Evolutionary conservation across 2,888 invertebrate species (phyloP).

Genomic region (Pyrgus malvae): DNA sequence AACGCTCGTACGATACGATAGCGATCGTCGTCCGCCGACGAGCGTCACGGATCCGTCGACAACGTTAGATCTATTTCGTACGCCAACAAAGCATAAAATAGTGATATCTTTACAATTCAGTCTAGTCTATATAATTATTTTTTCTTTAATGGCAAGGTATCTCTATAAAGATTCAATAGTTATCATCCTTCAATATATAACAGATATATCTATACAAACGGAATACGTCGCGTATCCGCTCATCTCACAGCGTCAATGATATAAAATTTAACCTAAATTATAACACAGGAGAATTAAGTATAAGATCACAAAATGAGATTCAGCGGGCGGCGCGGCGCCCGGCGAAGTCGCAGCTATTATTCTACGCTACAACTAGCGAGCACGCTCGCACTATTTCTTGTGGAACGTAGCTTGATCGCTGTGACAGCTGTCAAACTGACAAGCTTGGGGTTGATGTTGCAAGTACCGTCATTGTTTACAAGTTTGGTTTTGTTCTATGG

Average conservation of each 20-base stretch:
- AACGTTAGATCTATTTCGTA: conserved; percentile 73
- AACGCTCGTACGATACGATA: conserved; percentile 61
- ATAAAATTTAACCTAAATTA: conserved; percentile 82
- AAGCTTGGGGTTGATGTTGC: too few relatives aligned
- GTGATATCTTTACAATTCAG: conserved; percentile 81
- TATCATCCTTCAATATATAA: conserved; percentile 75
- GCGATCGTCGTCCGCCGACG: conserved; percentile 51
- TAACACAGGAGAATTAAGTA: conserved; percentile 83
- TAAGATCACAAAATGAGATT: conserved; percentile 83
- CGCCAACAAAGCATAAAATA: conserved; percentile 81
- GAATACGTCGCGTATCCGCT: conserved; percentile 72
- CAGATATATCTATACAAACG: conserved; percentile 77
- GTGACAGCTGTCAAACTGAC: too few relatives aligned
- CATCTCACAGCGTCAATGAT: conserved; percentile 81
- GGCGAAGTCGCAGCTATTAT: conserved; percentile 78
- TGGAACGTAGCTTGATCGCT: too few relatives aligned
- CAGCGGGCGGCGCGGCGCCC: conserved; percentile 75
- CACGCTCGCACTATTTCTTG: conserved; percentile 72
- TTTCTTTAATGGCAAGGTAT: conserved; percentile 79
- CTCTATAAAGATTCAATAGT: conserved; percentile 81
- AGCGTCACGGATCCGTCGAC: conserved; percentile 64
- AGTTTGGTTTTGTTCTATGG: too few relatives aligned
- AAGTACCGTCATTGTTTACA: too few relatives aligned
- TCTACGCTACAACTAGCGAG: conserved; percentile 78
- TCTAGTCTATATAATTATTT: conserved; percentile 81